These are phyloP conservation scores for Lepetodrilus schrolli DNA, from an alignment of 2,888 invertebrate genomes.

Conservation along the genomic window DNA sequence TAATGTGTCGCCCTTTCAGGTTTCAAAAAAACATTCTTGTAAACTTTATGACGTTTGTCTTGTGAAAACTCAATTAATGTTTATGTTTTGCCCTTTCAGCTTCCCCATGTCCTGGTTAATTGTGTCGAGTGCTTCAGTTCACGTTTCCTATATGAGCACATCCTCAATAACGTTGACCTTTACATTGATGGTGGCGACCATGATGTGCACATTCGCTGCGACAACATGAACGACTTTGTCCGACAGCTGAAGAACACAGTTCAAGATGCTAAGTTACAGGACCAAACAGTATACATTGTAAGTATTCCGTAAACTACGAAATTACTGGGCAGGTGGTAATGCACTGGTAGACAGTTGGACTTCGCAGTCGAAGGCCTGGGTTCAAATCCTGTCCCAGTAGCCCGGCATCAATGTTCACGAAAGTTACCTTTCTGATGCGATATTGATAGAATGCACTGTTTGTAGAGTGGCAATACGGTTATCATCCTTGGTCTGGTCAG, in stretches of 20 bases:
- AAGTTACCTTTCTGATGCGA: too few species aligned
- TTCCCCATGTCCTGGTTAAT: slow-evolving; percentile 81
- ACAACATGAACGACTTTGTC: slow-evolving; percentile 74
- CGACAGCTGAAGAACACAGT: slow-evolving; percentile 55
- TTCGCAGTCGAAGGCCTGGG: too few species aligned
- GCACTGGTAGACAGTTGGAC: too few species aligned
- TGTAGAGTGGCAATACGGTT: too few species aligned
- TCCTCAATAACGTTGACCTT: slow-evolving; percentile 80
- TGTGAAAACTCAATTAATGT: not conserved
- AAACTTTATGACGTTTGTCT: not conserved
- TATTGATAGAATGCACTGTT: too few species aligned
- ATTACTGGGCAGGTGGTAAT: too few species aligned
- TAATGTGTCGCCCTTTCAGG: not conserved
- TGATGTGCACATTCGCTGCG: slow-evolving; percentile 62
- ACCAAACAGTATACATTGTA: slow-evolving; percentile 69
- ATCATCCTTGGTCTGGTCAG: too few species aligned
- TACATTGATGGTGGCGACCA: slow-evolving; percentile 40
- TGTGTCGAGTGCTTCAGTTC: slow-evolving; percentile 88
- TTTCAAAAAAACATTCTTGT: not conserved
- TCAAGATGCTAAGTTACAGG: slow-evolving; percentile 45
- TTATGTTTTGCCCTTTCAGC: slow-evolving; percentile 52
- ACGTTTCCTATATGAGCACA: slow-evolving; percentile 85
- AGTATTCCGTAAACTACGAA: too few species aligned
- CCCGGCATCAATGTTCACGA: too few species aligned
- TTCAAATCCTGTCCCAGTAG: too few species aligned